Evolutionary conservation across 2,113 vertebrate genomes (phyloP).

Genomic region (Aptenodytes patagonicus): DNA sequence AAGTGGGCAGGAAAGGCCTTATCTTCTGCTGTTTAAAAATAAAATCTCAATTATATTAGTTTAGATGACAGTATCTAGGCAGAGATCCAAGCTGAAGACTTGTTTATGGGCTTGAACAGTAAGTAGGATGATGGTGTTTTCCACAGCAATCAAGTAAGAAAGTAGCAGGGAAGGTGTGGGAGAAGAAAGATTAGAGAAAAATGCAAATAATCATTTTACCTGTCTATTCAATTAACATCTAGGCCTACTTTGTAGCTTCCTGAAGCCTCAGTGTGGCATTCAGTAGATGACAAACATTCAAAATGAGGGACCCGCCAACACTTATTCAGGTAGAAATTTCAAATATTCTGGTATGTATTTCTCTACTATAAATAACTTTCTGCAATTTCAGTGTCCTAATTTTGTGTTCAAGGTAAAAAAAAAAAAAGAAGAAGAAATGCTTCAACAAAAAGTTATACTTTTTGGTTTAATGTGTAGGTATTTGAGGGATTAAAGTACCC

Average conservation of each 20-base stretch:
- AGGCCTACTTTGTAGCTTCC: slow-evolving; percentile 47
- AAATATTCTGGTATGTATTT: slow-evolving; percentile 38
- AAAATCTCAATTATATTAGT: slow-evolving; percentile 14
- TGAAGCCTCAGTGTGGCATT: slow-evolving; percentile 13
- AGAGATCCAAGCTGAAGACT: slow-evolving; percentile 23
- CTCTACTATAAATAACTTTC: slow-evolving; percentile 56
- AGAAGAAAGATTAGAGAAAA: slow-evolving; percentile 63
- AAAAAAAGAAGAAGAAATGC: background rate
- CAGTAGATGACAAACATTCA: slow-evolving; percentile 41
- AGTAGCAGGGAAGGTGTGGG: slow-evolving; percentile 2
- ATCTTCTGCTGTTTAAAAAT: slow-evolving; percentile 39
- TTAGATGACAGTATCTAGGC: slow-evolving; percentile 33
- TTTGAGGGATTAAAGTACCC: background rate
- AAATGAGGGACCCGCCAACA: background rate
- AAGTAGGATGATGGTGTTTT: slow-evolving; percentile 62
- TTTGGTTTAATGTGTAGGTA: background rate
- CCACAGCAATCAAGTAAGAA: slow-evolving; percentile 28
- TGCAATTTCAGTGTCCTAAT: slow-evolving; percentile 58
- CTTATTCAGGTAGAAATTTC: slow-evolving; percentile 29
- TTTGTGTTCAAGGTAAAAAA: slow-evolving; percentile 11
- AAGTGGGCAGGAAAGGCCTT: slow-evolving; percentile 1
- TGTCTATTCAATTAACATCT: slow-evolving; percentile 58
- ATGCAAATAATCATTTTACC: slow-evolving; percentile 51
- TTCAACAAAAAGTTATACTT: background rate
- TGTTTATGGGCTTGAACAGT: slow-evolving; percentile 51